phyloP scores from a whole-genome alignment of 2,888 invertebrate genomes.

The Lamellibrachia columna region DNA sequence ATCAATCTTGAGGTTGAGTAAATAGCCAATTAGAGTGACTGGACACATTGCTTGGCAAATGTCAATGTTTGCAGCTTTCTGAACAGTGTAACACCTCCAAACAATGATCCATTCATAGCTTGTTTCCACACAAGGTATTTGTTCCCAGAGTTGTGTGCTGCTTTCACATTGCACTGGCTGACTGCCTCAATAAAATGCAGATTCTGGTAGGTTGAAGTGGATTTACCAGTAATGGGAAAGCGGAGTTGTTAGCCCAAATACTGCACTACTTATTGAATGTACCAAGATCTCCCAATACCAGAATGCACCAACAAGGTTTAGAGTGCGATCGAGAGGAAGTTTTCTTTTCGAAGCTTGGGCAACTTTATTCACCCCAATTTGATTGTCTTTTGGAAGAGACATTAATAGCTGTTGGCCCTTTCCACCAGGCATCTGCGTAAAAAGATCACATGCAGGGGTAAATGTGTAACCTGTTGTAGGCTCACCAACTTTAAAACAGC shows the following conservation, averaged over 20 bases:
- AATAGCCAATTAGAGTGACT: not conserved
- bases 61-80: not conserved
- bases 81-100: constrained; percentile 3
- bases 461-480: too few relatives aligned
- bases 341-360: too few relatives aligned
- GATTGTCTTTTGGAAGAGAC: too few relatives aligned
- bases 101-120: not conserved
- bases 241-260: not conserved
- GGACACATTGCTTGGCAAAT: not conserved
- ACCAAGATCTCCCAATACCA: not conserved
- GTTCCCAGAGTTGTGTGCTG: not conserved
- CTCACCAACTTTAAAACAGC: too few relatives aligned
- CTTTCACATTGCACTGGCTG: not conserved
- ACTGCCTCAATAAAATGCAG: not conserved
- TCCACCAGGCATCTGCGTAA: too few relatives aligned
- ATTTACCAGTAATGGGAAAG: not conserved
- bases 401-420: too few relatives aligned
- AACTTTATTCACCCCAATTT: too few relatives aligned
- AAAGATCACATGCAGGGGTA: too few relatives aligned
- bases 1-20: not conserved
- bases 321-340: too few relatives aligned
- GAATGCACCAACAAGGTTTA: not conserved
- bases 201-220: not conserved
- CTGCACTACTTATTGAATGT: not conserved
- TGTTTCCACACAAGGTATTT: not conserved